A percentile compares a stretch with the other conserved stretches of the same genome.
Evolutionary conservation across 37 sponge, comb jelly and placozoan genomes (phyloP).

Genomic region (Oopsacas minuta): DNA sequence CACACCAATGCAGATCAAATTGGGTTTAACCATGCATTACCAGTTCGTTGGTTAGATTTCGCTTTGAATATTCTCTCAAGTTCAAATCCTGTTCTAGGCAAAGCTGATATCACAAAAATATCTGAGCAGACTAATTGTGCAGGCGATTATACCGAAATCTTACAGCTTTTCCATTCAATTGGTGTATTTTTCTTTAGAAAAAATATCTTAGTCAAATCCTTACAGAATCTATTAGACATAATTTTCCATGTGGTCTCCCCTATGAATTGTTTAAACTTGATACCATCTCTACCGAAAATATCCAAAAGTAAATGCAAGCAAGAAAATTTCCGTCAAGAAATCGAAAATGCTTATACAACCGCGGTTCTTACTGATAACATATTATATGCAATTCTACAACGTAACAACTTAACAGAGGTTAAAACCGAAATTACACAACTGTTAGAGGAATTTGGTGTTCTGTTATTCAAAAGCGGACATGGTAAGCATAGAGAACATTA

Average conservation of each 20-base stretch:
- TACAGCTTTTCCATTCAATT: constrained; percentile 16
- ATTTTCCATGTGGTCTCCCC: constrained; percentile 3
- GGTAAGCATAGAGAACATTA: background rate
- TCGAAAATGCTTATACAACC: background rate
- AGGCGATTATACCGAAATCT: background rate
- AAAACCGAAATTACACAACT: background rate
- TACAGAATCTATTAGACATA: background rate
- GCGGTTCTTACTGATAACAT: background rate
- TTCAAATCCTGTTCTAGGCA: background rate
- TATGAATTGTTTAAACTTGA: constrained; percentile 10
- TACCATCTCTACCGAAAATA: background rate
- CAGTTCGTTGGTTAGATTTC: constrained; percentile 9
- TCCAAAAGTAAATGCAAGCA: background rate
- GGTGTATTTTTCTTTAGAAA: background rate
- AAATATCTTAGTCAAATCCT: background rate
- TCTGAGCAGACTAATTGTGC: background rate
- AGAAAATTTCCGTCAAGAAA: background rate
- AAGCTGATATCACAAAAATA: constrained; percentile 3
- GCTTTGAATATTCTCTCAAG: background rate
- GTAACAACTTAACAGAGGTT: background rate
- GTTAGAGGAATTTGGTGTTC: background rate
- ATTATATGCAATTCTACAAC: background rate
- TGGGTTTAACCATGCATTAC: background rate
- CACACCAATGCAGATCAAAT: background rate
- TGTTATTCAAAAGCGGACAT: background rate